Evolutionary conservation across 2,113 vertebrate species (phyloP).

Genomic region (Cinclus cinclus): DNA sequence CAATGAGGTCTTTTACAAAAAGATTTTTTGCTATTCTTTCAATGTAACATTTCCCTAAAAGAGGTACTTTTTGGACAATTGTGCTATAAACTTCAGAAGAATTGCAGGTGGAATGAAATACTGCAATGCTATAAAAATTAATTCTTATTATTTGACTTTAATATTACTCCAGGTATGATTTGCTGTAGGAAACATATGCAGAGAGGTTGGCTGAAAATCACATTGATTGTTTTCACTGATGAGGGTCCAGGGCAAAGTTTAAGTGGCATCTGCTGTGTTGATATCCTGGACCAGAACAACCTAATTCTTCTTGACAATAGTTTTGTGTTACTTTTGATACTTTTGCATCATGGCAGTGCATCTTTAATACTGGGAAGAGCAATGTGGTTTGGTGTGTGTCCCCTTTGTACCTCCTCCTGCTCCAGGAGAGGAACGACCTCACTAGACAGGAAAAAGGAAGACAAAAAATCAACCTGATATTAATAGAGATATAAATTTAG

Average conservation of each 20-base stretch:
- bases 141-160: neutral
- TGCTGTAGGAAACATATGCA: neutral
- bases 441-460: neutral
- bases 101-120: neutral
- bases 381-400: neutral
- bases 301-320: neutral
- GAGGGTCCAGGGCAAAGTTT: neutral
- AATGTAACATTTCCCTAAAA: neutral
- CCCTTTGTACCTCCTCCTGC: neutral
- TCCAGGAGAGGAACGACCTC: neutral
- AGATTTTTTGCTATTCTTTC: neutral
- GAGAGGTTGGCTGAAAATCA: neutral
- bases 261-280: neutral
- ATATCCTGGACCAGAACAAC: neutral
- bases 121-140: neutral
- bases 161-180: neutral
- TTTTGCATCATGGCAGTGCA: neutral
- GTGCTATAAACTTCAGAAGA: neutral
- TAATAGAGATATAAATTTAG: neutral
- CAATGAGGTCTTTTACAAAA: neutral
- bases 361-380: neutral
- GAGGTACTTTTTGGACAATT: neutral
- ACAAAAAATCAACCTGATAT: neutral
- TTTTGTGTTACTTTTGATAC: neutral
- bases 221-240: fast-evolving